Evolutionary conservation across 1,140 invertebrate genomes (phyloP).

Genomic region (Chrysopa pallens): DNA sequence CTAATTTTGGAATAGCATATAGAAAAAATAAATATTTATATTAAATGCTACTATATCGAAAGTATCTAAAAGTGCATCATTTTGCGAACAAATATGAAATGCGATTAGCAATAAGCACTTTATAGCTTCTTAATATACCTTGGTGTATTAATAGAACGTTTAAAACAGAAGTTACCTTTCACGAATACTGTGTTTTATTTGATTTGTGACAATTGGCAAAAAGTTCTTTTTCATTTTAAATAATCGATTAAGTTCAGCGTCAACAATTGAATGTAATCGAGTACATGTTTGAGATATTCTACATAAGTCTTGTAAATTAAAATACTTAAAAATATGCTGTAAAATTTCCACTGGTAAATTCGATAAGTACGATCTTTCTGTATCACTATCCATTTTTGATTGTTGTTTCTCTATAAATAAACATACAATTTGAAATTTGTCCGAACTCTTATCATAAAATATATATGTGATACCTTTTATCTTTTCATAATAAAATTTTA

Average conservation of each 20-base stretch:
- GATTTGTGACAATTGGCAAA: neutral
- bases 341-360: neutral
- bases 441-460: no score
- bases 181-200: neutral
- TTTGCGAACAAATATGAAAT: neutral
- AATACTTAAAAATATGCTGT: neutral
- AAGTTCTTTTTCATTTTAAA: neutral
- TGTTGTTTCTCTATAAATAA: no score
- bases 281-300: neutral
- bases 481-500: no score
- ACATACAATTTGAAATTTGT: no score
- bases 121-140: neutral
- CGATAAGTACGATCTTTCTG: neutral
- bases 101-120: neutral
- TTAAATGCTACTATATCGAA: neutral
- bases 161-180: neutral
- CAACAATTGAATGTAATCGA: neutral
- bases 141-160: neutral
- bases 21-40: neutral
- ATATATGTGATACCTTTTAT: no score
- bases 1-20: neutral
- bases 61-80: neutral
- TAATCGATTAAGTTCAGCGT: neutral
- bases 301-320: neutral
- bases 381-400: no score